A percentile compares a stretch with the other conserved stretches of the same genome.
Conservation (phyloP, 1,140 invertebrate species). For the Saccostrea echinata region DNA sequence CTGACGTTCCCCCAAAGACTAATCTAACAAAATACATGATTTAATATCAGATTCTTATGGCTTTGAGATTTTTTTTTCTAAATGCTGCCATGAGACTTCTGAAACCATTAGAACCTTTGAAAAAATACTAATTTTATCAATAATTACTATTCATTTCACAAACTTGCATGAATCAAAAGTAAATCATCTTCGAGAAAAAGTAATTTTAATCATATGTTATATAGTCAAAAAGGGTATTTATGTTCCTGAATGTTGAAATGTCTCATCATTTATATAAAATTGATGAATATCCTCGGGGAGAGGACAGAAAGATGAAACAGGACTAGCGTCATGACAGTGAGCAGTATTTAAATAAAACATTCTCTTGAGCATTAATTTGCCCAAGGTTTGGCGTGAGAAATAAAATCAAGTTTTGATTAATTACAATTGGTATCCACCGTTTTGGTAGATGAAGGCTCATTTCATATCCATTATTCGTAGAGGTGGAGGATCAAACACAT, state of each 20-base stretch:
- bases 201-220: too few relatives aligned
- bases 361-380: not conserved
- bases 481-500: not conserved
- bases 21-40: too few relatives aligned
- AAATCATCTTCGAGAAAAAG: too few relatives aligned
- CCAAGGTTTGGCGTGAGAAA: not conserved
- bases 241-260: not conserved
- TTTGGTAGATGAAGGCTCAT: not conserved
- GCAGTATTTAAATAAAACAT: not conserved
- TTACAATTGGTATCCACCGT: not conserved
- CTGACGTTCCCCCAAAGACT: too few relatives aligned
- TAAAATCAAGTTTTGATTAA: slow-evolving; percentile 8
- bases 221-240: not conserved
- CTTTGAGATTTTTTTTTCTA: too few relatives aligned
- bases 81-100: too few relatives aligned
- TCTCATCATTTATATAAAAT: not conserved
- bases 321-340: not conserved
- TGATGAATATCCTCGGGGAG: not conserved
- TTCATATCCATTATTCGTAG: not conserved
- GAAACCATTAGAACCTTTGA: too few relatives aligned
- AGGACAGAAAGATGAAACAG: not conserved
- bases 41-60: too few relatives aligned
- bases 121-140: too few relatives aligned
- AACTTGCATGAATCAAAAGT: too few relatives aligned
- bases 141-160: too few relatives aligned